Evolutionary conservation across 2,113 vertebrate species (phyloP).

Genomic region (Antidorcas marsupialis): DNA sequence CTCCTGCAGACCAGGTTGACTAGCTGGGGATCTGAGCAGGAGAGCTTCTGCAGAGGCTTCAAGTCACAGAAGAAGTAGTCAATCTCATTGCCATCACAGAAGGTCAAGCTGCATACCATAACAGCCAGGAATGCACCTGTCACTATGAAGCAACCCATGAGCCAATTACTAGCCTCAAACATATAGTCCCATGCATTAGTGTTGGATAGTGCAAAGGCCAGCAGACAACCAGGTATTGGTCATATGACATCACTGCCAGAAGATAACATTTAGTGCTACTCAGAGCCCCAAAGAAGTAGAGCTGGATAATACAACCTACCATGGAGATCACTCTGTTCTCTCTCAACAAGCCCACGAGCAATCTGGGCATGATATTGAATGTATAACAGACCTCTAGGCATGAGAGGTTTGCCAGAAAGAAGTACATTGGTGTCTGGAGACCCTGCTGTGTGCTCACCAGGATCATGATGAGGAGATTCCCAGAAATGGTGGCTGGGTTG

Average conservation of each 20-base stretch:
- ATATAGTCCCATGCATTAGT: not conserved
- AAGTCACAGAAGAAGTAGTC: constrained; percentile 62
- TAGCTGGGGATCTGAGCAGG: constrained; percentile 42
- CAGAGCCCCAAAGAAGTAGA: constrained; percentile 36
- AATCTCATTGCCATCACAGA: constrained; percentile 38
- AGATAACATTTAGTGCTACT: constrained; percentile 37
- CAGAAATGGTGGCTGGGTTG: constrained; percentile 5
- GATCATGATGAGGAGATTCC: not conserved
- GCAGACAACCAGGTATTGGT: not conserved
- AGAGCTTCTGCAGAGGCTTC: constrained; percentile 47
- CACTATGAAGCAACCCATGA: constrained; percentile 32
- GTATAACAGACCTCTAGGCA: constrained; percentile 17
- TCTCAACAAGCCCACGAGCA: constrained; percentile 16
- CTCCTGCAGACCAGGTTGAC: constrained; percentile 29
- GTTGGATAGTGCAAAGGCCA: not conserved
- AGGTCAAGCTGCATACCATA: constrained; percentile 30
- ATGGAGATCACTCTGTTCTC: constrained; percentile 15
- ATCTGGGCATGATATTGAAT: not conserved
- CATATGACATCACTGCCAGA: constrained; percentile 27
- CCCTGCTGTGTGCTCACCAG: not conserved
- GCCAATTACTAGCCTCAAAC: not conserved
- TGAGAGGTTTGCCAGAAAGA: constrained; percentile 21
- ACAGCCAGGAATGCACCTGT: constrained; percentile 26
- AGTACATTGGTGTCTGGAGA: constrained; percentile 29
- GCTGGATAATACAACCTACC: constrained; percentile 8